Base-by-base conservation (phyloP, 2,113 vertebrate species). In the Pitta sordida region DNA sequence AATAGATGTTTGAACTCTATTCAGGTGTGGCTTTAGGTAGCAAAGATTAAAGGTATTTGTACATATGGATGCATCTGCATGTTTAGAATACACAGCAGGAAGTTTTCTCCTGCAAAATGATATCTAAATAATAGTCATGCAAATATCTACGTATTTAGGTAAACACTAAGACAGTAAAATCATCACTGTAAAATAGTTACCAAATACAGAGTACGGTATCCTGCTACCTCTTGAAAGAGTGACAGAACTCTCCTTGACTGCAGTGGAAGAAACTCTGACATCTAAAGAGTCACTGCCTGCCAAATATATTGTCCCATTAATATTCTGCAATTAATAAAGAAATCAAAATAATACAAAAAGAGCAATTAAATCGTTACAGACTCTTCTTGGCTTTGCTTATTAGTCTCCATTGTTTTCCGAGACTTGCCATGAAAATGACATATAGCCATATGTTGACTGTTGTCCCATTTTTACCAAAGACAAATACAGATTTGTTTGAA, bases 401-500 rank as follows among this genome's bases (percentile, higher is more conserved):
- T 75, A 29, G 15, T 69, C 9, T 39, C 67, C 55, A n/a, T 39
- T 83, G 43, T 86, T 76, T 90, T 59, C 64, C 26, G 48, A 90
- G 52, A 71, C 23, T 27, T 27, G 7, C 16, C 43, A 74, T 4
- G 46, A 49, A 76, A 84, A 69, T 13, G 12, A 16, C 7, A 32
- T 48, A 5, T 21, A 83, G 30, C 30, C 41, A 4, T 39, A 55
- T 34, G 36, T 88, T 87, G 89, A 82, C 64, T 87, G 29, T 44
- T 94, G 41, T 80, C 43, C 70, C n/a, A 23, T 27, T 78, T 93
- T 89, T 70, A 67, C 70, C 90, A 91, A 88, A 91, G 65, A 53
- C 60, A 93, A 96, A 95, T 64, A 93, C 26, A 60, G 70, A 90
- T 95, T 95, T 96, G 87, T 95, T 97, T 96, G 88, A 95, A 96